phyloP scores from a whole-genome alignment of 2,797 vertebrate genomes.

The Enteromius mattozi region DNA sequence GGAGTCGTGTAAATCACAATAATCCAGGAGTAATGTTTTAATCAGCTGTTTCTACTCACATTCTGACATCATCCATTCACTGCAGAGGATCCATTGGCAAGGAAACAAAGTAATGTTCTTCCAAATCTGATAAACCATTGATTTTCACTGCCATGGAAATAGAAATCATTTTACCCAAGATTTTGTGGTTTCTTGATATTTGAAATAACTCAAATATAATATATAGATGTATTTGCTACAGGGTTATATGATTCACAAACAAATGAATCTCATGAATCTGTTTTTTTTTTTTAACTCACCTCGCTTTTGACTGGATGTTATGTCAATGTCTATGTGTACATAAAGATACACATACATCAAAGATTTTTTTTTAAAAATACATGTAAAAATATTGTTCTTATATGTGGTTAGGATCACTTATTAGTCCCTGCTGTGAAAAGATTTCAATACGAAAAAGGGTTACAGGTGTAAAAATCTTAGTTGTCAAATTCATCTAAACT shows the following conservation, averaged over 20 bases:
- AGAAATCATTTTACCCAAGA: neutral
- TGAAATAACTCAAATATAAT: neutral
- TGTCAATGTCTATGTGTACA: neutral
- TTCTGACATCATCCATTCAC: too few relatives aligned
- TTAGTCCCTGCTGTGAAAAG: neutral
- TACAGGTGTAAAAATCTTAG: neutral
- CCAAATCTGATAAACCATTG: neutral
- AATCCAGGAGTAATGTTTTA: neutral
- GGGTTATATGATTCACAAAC: neutral
- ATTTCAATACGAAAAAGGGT: neutral
- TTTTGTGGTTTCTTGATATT: neutral
- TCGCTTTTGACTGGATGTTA: neutral
- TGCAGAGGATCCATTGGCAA: neutral
- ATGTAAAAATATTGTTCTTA: neutral
- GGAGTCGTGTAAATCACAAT: neutral
- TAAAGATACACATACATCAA: neutral
- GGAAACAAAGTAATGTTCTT: neutral
- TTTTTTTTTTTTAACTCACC: neutral
- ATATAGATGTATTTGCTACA: neutral
- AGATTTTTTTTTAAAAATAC: slow-evolving; percentile 1
- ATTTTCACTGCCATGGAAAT: neutral
- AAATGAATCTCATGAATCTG: neutral
- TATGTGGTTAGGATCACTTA: neutral
- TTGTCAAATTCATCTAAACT: neutral
- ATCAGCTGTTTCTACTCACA: neutral